Conservation (phyloP, 2,888 invertebrate genomes). For the Cerceris ruficornis region DNA sequence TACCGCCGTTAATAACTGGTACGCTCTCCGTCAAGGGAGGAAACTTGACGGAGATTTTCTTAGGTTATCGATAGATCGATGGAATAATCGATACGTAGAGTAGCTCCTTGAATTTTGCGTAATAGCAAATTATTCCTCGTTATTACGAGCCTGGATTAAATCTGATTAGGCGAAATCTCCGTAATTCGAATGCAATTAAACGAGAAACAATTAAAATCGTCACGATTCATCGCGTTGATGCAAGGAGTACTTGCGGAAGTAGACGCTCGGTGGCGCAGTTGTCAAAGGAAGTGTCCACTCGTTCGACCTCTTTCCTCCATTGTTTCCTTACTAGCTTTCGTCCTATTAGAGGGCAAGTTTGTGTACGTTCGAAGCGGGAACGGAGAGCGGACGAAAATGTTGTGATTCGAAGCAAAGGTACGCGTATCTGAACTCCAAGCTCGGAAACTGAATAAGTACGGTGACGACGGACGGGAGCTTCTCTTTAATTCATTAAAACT, state of each 20-base stretch:
- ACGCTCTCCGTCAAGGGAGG: not conserved
- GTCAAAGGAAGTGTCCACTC: slow-evolving; percentile 38
- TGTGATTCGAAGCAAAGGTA: not conserved
- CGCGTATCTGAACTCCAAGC: slow-evolving; percentile 37
- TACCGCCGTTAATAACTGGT: not conserved
- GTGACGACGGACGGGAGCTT: slow-evolving; percentile 52
- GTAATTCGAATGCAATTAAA: too few relatives aligned
- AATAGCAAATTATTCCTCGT: not conserved
- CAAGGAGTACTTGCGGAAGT: not conserved
- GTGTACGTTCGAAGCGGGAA: slow-evolving; percentile 16
- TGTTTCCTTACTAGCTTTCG: slow-evolving; percentile 1
- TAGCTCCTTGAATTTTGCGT: not conserved
- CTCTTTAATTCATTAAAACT: slow-evolving; percentile 72
- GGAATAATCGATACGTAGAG: too few relatives aligned
- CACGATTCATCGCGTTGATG: not conserved
- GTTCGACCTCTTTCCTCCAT: not conserved
- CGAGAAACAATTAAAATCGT: too few relatives aligned
- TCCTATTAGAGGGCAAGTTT: not conserved
- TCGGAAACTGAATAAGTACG: slow-evolving; percentile 51
- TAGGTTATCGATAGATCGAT: not conserved
- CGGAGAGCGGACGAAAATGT: not conserved
- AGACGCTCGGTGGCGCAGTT: not conserved
- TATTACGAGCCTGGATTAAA: too few relatives aligned
- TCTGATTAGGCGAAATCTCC: too few relatives aligned
- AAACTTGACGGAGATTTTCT: not conserved